Base-by-base conservation (phyloP, 2,113 vertebrate genomes). In the Beaufortia kweichowensis region DNA sequence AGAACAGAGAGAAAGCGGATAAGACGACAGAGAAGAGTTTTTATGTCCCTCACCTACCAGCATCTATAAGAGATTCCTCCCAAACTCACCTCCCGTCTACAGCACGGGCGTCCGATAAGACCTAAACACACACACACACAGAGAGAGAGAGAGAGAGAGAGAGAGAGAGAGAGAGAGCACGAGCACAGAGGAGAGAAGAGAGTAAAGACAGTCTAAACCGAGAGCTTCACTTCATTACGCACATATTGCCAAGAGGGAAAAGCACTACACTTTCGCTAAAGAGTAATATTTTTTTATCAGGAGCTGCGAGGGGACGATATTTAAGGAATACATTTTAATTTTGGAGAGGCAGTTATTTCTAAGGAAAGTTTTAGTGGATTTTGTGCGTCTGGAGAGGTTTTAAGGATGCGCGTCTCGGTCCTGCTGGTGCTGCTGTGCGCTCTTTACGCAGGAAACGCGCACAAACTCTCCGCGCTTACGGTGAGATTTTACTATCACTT, bases 401-500 rank as follows among this genome's bases (percentile, higher is more conserved):
- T 85, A 87, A 91, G 82, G 89, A 93, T 93, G 92, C 90, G 90
- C 89, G 84, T 86, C 78, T 85, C 78, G 56, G 82, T 82, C 82
- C 87, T 92, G 76, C 82, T 92, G 43, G 43, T 46, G 81, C 63
- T 89, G 83, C 74, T 92, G 82, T 87, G 89, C 81, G 82, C 91
- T 70, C 86, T 91, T 80, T 79, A 87, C 84, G 88, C 86, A 31
- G 91, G 86, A 73, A 77, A 87, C 84, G 82, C 91, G 82, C 91
- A 93, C 24, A 93, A 90, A 83, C 91, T 91, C 80, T 93, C 92
- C 35, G 92, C 91, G 84, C 89, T 93, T 77, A 93, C 90, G 91
- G 92, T 93, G 89, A 76, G 91, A 77, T 43, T 3, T 24, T 48
- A 48, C 14, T 48, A 17, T 4, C 4, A 17, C 17, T 48, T 3